Evolutionary conservation across 2,113 vertebrate species (phyloP).

Genomic region (Gambusia holbrooki): DNA sequence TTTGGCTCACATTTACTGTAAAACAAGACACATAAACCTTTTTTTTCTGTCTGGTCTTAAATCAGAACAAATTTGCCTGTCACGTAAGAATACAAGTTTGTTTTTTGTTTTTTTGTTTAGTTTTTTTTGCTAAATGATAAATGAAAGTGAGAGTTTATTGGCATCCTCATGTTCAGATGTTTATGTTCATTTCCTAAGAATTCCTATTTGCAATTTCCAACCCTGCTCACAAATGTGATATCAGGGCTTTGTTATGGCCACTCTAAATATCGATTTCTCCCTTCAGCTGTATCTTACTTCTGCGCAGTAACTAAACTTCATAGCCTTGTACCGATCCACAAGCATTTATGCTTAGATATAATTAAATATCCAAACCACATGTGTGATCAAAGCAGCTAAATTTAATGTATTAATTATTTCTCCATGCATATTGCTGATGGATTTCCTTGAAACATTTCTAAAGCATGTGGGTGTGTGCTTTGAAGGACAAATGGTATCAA

Average conservation of each 20-base stretch:
- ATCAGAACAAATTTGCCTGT: neutral
- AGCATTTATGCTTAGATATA: conserved; percentile 1
- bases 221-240: neutral
- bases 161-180: neutral
- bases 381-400: conserved; percentile 4
- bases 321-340: conserved; percentile 4
- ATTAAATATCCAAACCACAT: conserved; percentile 13
- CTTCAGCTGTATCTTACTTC: neutral
- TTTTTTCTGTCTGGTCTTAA: neutral
- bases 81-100: neutral
- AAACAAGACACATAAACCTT: too few relatives aligned
- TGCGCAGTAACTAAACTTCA: conserved; percentile 13
- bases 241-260: neutral
- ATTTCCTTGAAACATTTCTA: conserved; percentile 25
- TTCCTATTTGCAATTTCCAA: neutral
- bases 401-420: conserved; percentile 32
- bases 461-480: conserved; percentile 24
- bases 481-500: conserved; percentile 26
- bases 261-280: neutral
- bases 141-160: neutral
- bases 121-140: neutral
- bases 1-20: conserved; percentile 5
- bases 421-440: neutral
- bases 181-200: neutral
- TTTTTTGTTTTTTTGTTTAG: neutral